Base-by-base conservation (phyloP, 2,888 invertebrate species). In the Drosophila quinaria region DNA sequence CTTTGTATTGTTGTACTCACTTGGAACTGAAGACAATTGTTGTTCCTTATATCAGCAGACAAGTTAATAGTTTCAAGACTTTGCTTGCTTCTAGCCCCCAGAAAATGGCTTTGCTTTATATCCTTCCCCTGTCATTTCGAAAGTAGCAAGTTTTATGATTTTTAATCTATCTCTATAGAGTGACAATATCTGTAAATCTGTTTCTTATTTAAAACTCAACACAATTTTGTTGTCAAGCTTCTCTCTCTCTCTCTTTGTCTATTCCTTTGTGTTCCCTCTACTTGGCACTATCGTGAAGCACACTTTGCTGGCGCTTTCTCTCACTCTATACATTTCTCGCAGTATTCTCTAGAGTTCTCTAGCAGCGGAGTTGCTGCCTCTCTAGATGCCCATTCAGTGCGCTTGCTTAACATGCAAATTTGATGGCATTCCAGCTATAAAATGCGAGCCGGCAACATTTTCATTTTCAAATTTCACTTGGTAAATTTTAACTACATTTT, bases 401-500 rank as follows among this genome's bases (percentile, higher is more conserved):
- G 70, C 78, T 82, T 87, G 81, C 79, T 81, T 80, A 82, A 75
- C 78, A 84, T 84, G 88, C 88, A 85, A 84, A 87, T 84, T 84
- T 82, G 78, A 85, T 83, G 87, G 72, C 67, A 44, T 22, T 65
- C 68, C 59, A 61, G 80, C 83, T 74, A 83, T 86, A 83, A 87
- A 81, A 65, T 72, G 64, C 63, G 67, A 78, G 58, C 44, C 49
- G 60, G 69, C 71, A 69, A 72, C 84, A 77, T 80, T 85, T 78
- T 78, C 83, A 78, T 84, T 87, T 81, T 80, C 70, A 87, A 86
- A 87, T 85, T 81, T 89, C 71, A 81, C 79, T 87, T 86, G 84
- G 78, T 70, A 84, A 83, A 78, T 81, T 87, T 87, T 84, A 83
- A 88, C 87, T 85, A 86, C 83, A 83, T 86, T 86, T 70, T 61